A percentile compares a stretch with the other conserved stretches of the same genome.
Evolutionary conservation across 1,140 invertebrate genomes (phyloP).

Genomic region (Cheumatopsyche charites): DNA sequence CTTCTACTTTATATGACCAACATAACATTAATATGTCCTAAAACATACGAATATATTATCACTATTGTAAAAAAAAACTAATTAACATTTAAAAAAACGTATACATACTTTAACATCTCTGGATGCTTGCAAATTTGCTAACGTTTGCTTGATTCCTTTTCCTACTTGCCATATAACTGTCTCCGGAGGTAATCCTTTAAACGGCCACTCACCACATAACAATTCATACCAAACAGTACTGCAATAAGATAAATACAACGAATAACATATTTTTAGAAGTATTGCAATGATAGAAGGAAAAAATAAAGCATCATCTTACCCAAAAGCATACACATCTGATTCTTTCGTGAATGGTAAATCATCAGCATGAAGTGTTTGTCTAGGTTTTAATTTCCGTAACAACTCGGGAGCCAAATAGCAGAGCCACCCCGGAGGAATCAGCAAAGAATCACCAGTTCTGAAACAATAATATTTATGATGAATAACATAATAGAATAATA

Average conservation of each 20-base stretch:
- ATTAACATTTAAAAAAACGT: background rate
- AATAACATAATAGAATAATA: conserved; percentile 23
- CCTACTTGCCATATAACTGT: conserved; percentile 98
- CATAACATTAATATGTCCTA: conserved; percentile 97
- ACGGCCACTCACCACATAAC: conserved; percentile 95
- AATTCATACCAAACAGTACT: conserved; percentile 99
- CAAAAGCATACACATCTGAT: conserved; percentile 97
- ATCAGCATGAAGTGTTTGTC: conserved; percentile 73
- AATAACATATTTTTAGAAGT: no score
- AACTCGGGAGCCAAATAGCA: conserved; percentile 98
- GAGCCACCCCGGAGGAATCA: conserved; percentile 95
- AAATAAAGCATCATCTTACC: conserved; percentile 68
- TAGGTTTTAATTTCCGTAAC: conserved; percentile 78
- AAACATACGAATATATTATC: conserved; percentile 54
- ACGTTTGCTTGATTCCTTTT: conserved; percentile 93
- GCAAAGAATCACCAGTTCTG: conserved; percentile 75
- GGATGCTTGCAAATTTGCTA: conserved; percentile 92
- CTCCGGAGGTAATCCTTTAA: conserved; percentile 90
- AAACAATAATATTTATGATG: conserved; percentile 24
- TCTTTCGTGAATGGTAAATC: conserved; percentile 89
- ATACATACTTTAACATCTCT: conserved; percentile 90
- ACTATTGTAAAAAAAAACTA: conserved; percentile 28
- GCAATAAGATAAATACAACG: conserved; percentile 47
- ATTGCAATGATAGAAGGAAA: background rate
- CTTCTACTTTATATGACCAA: conserved; percentile 85